phyloP scores from a whole-genome alignment of 2,113 vertebrate species.

The Cheirogaleus medius region DNA sequence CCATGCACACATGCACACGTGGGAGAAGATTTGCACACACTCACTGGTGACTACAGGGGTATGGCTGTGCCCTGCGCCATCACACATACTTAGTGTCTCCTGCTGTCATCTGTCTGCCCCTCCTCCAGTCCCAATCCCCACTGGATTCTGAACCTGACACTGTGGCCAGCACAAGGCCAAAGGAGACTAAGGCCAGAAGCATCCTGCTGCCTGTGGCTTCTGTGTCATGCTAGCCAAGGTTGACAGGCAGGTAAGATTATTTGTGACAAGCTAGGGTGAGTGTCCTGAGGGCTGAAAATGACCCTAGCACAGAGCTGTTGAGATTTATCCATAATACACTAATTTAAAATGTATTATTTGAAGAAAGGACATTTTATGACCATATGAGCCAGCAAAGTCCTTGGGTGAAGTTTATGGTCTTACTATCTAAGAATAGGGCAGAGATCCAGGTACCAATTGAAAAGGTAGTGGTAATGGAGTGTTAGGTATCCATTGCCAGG shows the following conservation, averaged over 20 bases:
- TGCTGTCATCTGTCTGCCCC: neutral
- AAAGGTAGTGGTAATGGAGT: neutral
- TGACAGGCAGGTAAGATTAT: neutral
- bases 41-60: neutral
- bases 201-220: rapidly evolving
- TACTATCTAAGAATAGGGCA: neutral
- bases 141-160: neutral
- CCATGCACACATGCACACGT: no score
- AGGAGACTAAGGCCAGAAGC: neutral
- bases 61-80: neutral
- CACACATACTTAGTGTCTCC: neutral
- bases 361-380: neutral
- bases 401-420: neutral
- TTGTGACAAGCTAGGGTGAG: neutral
- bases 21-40: neutral
- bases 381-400: neutral
- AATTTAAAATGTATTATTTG: neutral
- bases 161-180: neutral
- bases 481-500: neutral
- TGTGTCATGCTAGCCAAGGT: neutral
- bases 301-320: neutral
- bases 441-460: neutral
- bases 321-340: neutral
- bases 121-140: neutral
- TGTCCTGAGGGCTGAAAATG: neutral